A percentile compares a stretch with the other conserved stretches of the same genome.
These are phyloP conservation scores for Trichomycterus rosablanca DNA, from an alignment of 2,113 vertebrate species.

Conservation along the genomic window DNA sequence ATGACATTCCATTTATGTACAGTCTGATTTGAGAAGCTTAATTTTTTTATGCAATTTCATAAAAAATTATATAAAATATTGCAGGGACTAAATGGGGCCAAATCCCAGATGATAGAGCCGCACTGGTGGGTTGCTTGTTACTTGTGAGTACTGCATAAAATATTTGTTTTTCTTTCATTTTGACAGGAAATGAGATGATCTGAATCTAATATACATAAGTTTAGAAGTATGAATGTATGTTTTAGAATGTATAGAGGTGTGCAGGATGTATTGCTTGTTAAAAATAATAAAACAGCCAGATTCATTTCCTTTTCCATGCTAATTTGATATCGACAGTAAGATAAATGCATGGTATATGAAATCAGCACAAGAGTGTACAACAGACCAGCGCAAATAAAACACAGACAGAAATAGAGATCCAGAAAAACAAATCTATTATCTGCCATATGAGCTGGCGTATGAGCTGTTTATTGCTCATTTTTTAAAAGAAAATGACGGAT, in stretches of 20 bases:
- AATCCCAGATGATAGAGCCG: too few relatives aligned
- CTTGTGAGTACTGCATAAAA: background rate
- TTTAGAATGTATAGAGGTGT: too few relatives aligned
- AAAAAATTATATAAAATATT: too few relatives aligned
- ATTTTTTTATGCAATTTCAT: too few relatives aligned
- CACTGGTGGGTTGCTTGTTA: too few relatives aligned
- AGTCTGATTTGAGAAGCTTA: too few relatives aligned
- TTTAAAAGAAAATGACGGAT: slow-evolving; percentile 28
- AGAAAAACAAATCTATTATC: slow-evolving; percentile 30
- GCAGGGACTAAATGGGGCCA: too few relatives aligned
- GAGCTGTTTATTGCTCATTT: slow-evolving; percentile 31
- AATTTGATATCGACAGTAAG: too few relatives aligned
- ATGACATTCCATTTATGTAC: too few relatives aligned
- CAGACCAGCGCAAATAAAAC: background rate
- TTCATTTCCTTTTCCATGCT: background rate
- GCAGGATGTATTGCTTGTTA: too few relatives aligned
- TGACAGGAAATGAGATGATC: background rate
- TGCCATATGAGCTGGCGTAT: slow-evolving; percentile 20
- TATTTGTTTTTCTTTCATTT: background rate
- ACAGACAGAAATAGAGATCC: background rate
- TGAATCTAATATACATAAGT: background rate
- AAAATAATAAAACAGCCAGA: background rate
- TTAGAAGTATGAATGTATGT: background rate
- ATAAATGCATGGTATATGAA: background rate
- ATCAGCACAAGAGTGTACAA: background rate